phyloP scores from a whole-genome alignment of 1,140 invertebrate genomes.

The Bombus pascuorum region DNA sequence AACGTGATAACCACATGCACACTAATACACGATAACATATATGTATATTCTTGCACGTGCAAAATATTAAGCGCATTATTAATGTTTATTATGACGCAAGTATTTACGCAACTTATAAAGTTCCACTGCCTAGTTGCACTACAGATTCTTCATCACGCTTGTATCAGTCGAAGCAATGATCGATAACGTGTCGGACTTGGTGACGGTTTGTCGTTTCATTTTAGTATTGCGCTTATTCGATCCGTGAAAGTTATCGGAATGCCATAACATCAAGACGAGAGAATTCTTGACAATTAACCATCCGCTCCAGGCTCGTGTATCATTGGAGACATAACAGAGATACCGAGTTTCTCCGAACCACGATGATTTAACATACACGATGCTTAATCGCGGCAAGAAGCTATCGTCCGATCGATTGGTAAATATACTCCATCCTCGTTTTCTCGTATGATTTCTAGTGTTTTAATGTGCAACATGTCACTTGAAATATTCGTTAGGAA shows the following conservation, averaged over 20 bases:
- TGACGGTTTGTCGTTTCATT: constrained; percentile 33
- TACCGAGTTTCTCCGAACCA: constrained; percentile 61
- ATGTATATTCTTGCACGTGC: not conserved
- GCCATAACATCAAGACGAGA: constrained; percentile 58
- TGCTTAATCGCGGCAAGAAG: constrained; percentile 65
- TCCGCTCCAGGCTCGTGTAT: constrained; percentile 67
- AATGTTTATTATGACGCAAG: not conserved
- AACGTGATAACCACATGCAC: not conserved
- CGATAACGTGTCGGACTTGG: not conserved
- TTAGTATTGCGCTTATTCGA: constrained; percentile 41
- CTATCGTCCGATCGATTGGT: constrained; percentile 27
- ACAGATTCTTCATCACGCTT: not conserved
- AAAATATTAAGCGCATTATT: not conserved
- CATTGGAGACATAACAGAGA: constrained; percentile 61
- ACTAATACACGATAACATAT: not conserved
- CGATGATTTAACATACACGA: constrained; percentile 58
- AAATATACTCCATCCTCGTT: constrained; percentile 34
- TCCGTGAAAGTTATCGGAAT: constrained; percentile 60
- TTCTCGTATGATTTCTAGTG: not conserved
- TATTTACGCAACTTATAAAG: not conserved
- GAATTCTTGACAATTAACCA: constrained; percentile 72
- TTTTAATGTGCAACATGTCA: not conserved
- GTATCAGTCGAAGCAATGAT: not conserved
- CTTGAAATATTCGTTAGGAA: not conserved
- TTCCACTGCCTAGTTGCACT: not conserved